Base-by-base conservation (phyloP, 2,113 vertebrate species). In the Passer montanus region DNA sequence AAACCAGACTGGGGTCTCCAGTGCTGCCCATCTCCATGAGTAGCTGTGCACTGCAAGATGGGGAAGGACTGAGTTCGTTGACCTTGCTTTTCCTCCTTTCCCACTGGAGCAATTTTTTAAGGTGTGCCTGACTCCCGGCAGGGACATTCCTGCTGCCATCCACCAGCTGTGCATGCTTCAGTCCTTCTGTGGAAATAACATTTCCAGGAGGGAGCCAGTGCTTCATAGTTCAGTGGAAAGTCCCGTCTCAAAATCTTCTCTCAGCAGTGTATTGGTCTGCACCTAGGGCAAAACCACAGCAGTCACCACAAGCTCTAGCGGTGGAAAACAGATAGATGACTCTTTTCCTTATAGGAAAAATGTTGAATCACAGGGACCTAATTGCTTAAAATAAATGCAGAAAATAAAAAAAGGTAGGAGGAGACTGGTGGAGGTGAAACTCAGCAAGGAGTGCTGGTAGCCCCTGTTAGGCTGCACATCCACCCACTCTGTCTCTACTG, bases 1-100 rank as follows among this genome's bases (percentile, higher is more conserved):
- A 75, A 4, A 58, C 11, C 49, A 83, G n/a, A 11, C 24, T 82
- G 78, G 6, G 5, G 1, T 59, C 21, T 75, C 63, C 22, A 56
- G n/a, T 13, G 6, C 16, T 53, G 18, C 35, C 35, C 1, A 4
- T 39, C 35, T 55, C n/a, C 0, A 0, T 67, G 60, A 62, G 50
- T 5, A 59, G 47, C 58, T 50, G 18, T 17, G 44, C 43, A 7
- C 28, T 72, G 35, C 22, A 35, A 13, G 50, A 5, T 60, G 19
- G 11, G 28, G 7, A 44, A 69, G 19, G 35, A 3, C 23, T 16
- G 59, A 47, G 12, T 78, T 78, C 6, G 2, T 3, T 69, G 46
- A 13, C 43, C 26, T 60, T 60, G 58, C 30, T 24, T 6, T 80
- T 76, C 62, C 11, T 60, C 11, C 47, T 79, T 60, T 68, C 20